Percentiles rank a stretch among this genome's conserved stretches.
Evolutionary conservation across 1,140 invertebrate genomes (phyloP).

Genomic region (Conopomorpha cramerella): DNA sequence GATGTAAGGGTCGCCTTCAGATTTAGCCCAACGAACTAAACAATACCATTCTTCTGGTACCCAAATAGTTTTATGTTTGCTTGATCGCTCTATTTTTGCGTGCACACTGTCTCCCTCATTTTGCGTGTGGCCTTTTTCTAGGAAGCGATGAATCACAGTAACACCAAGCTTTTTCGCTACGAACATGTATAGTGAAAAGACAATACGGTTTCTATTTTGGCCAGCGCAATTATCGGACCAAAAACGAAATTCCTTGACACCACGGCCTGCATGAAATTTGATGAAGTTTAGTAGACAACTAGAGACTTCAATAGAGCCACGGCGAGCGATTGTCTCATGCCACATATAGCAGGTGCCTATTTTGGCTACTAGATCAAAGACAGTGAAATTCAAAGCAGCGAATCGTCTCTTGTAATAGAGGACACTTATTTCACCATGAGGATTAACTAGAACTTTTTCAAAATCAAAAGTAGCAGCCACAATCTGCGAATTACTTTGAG

Average conservation of each 20-base stretch:
- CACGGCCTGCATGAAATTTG: background rate
- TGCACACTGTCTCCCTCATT: constrained; percentile 30
- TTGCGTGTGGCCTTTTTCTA: constrained; percentile 33
- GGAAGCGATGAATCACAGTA: constrained; percentile 20
- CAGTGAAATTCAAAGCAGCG: constrained; percentile 16
- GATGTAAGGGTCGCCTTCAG: constrained; percentile 11
- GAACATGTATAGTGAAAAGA: constrained; percentile 21
- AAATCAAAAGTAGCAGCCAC: constrained; percentile 7
- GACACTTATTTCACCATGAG: constrained; percentile 7
- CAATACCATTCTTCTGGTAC: constrained; percentile 19
- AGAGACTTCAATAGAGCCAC: constrained; percentile 17
- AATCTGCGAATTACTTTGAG: constrained; percentile 1
- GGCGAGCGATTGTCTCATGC: constrained; percentile 13
- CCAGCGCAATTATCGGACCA: constrained; percentile 35
- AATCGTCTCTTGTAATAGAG: constrained; percentile 8
- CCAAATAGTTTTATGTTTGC: constrained; percentile 17
- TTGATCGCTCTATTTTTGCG: constrained; percentile 21
- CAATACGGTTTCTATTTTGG: constrained; percentile 28
- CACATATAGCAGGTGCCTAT: constrained; percentile 18
- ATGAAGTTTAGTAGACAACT: constrained; percentile 17
- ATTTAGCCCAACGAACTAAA: constrained; percentile 18
- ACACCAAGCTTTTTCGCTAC: constrained; percentile 12
- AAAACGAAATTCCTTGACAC: constrained; percentile 2
- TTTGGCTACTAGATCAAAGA: constrained; percentile 14
- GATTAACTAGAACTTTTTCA: constrained; percentile 6